Base-by-base conservation (phyloP, 2,113 vertebrate genomes). In the Xenopus borealis region DNA sequence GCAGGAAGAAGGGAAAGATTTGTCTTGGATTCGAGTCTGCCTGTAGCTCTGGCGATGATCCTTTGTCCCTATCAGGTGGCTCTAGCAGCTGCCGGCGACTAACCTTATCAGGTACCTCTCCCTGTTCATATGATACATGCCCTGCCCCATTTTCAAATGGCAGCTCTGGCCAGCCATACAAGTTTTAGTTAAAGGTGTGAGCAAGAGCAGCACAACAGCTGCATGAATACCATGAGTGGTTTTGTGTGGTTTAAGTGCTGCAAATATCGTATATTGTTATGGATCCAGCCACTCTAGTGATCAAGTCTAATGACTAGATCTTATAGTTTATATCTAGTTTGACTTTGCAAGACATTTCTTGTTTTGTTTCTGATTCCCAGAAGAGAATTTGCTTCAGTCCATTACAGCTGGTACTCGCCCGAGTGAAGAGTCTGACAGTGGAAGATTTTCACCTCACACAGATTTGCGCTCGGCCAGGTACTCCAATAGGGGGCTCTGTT, bases 311-410 rank as follows among this genome's bases (percentile, higher is more conserved):
- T 27, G 3, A 27, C 23, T 27, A 27, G 23, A 27, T 27, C 23
- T 27, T 40, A 40, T 9, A 40, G 33, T 40, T 2, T 40, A 40
- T 40, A 9, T 6, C 33, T 40, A 40, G 33, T 9, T 40, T 40
- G 33, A 40, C 33, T 40, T 6, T 40, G 33, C 8, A 40, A 40
- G 33, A 6, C 33, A 40, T 6, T 40, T 9, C 5, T 40, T 40
- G 33, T 6, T 40, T 50, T 61, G 1, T 61, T 18, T 55, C 14
- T 10, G 1, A n/a, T 55, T 53, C 27, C 40, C 78, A 92, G 92
- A 90, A 57, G 86, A 90, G 71, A 84, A 91, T 61, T 82, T 91
- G n/a, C 78, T 91, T 46, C 84, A 80, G 78, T 85, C 83, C 11
- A 85, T 88, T 69, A 82, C 82, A 73, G 82, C 80, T 18, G 72